phyloP scores from a whole-genome alignment of 2,797 vertebrate genomes.

The Lerista edwardsae region DNA sequence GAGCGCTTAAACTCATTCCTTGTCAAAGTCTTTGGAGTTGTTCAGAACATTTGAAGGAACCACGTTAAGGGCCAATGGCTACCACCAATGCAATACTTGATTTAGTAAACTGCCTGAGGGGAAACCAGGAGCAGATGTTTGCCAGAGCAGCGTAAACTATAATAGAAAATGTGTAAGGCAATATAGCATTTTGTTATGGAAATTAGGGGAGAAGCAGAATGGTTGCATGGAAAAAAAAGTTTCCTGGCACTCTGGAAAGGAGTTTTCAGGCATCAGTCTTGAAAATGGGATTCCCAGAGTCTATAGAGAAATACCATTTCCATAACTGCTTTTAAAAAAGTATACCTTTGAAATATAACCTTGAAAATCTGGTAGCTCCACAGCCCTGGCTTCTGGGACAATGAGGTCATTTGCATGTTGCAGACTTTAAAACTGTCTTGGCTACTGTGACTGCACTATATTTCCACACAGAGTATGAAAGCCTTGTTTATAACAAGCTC shows the following conservation, averaged over 20 bases:
- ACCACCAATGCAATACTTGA: neutral
- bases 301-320: slow-evolving; percentile 58
- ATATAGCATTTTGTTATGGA: slow-evolving; percentile 3
- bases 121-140: neutral
- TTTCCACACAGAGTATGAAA: neutral
- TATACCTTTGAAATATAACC: slow-evolving; percentile 47
- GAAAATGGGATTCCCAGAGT: slow-evolving; percentile 66
- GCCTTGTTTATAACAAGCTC: neutral
- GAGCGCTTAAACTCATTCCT: neutral
- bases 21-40: neutral
- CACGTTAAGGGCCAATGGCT: neutral
- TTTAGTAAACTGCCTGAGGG: neutral
- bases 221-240: slow-evolving; percentile 54
- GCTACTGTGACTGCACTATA: neutral
- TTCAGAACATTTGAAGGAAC: neutral
- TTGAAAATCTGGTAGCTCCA: neutral
- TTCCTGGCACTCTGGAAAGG: slow-evolving; percentile 62
- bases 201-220: slow-evolving; percentile 8
- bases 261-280: slow-evolving; percentile 50
- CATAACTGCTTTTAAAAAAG: slow-evolving; percentile 41
- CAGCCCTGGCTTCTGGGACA: slow-evolving; percentile 14
- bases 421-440: neutral
- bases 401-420: slow-evolving; percentile 8
- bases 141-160: slow-evolving; percentile 2
- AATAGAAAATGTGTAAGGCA: slow-evolving; percentile 20